Percentiles rank a stretch among this genome's conserved stretches.
Evolutionary conservation across 2,113 vertebrate species (phyloP).

Genomic region (Cephalopterus ornatus): DNA sequence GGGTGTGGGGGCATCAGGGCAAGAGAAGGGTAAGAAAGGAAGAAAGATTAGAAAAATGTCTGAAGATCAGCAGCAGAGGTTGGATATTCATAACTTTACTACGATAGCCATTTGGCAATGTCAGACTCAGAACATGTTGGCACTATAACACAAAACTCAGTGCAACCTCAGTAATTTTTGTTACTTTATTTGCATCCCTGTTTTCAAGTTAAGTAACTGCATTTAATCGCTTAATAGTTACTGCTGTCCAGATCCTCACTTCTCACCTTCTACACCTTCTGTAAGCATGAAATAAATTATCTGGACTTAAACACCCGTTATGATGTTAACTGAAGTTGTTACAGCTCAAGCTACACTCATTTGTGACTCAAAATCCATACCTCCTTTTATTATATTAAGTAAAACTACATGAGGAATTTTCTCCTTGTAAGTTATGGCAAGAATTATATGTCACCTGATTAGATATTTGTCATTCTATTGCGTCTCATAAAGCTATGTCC

Average conservation of each 20-base stretch:
- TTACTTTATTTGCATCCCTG: not conserved
- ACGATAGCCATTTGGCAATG: not conserved
- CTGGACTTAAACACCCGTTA: not conserved
- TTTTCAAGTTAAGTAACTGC: not conserved
- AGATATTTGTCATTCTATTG: not conserved
- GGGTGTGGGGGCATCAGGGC: not conserved
- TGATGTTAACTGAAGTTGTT: not conserved
- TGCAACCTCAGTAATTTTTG: not conserved
- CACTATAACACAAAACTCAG: not conserved
- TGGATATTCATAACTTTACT: not conserved
- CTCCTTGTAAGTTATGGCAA: not conserved
- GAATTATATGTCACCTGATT: not conserved
- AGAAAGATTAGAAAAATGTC: not conserved
- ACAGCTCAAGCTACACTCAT: not conserved
- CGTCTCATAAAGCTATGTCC: not conserved
- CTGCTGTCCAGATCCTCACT: not conserved
- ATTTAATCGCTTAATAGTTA: not conserved
- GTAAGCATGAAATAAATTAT: not conserved
- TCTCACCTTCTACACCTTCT: not conserved
- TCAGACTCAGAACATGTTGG: not conserved
- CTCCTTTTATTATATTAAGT: too few relatives aligned
- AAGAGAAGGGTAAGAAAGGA: not conserved
- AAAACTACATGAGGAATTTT: not conserved
- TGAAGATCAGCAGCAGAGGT: not conserved
- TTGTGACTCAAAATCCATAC: not conserved